Evolutionary conservation across 2,888 invertebrate species (phyloP), one percentile per base, ranked within the genome.

Genomic region (Himalopsyche japonica): DNA sequence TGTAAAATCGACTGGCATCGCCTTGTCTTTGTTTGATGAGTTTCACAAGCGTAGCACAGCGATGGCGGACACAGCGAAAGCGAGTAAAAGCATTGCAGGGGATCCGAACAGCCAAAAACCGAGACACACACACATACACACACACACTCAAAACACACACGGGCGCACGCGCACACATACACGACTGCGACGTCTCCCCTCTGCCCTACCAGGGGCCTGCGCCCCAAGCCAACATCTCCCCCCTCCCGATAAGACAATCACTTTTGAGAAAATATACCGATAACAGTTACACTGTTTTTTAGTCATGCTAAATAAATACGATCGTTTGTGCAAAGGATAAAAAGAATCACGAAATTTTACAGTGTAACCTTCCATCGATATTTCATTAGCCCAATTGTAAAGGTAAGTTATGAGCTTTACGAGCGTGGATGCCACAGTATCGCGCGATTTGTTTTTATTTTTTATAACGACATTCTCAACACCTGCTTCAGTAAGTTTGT

Each of bases 61-160:
- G 24, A 84, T 57, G 70, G 49, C 49, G 76, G 84, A 81, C 85
- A 86, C 86, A 85, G 79, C 76, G 49, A 86, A 86, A 86, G 86
- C 86, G 83, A 43, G 43, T 43, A 84, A 57, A 85, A 82, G 80
- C 82, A 47, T 83, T 83, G 82, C 82, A 7, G 76, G 78, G 24
- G 47, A 20, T 49, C 76, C 82, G 43, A 70, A 27, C 86, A 86
- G 80, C 81, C 84, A 85, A 85, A 84, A 78, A 84, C 70, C 79
- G 64, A 77, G 76, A 43, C 79, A 32, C 79, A 43, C 79, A 24
- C 79, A 76, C 76, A 76, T 27, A 76, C 76, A 76, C 18, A 34
- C 34, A 34, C 76, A 34, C 32, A 34, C 34, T 20, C 70, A 27
- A 27, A 70, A 24, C 76, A 30, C 32, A 76, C 76, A 76, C 76